Evolutionary conservation across 2,113 vertebrate species (phyloP), one percentile per base, ranked within the genome.

Genomic region (Smithornis capensis): DNA sequence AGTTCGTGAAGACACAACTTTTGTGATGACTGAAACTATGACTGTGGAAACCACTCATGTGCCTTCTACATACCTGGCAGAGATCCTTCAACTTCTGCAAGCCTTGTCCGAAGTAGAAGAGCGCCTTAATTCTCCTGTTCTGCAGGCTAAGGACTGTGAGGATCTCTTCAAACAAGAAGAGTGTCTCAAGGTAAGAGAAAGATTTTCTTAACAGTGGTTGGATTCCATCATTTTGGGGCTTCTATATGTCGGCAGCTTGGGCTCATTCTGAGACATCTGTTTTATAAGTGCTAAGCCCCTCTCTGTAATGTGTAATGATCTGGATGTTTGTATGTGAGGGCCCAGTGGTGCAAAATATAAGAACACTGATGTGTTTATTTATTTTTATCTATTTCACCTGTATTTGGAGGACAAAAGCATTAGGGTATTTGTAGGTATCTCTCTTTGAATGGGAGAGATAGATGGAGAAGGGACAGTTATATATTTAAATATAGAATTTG

Each of bases 101-200:
- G 98, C 97, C 28, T 98, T 99, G 93, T 98, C 98, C 24, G 98
- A 99, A 97, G 98, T 98, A 35, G 98, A 99, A 96, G 98, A 98
- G 87, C 97, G 98, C 93, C 98, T 99, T 96, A 99, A 98, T 97
- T 98, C 99, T 91, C 98, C 99, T 24, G 98, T 98, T 84, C 98
- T 99, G 95, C 98, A 98, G 98, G 98, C 98, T 47, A 98, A 98
- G 63, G 98, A 98, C 40, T 99, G 92, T 96, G 98, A 99, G 92
- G 98, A 99, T 94, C 98, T 99, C 92, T 98, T 98, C 84, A 99
- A 98, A 95, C 99, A 99, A 92, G 99, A 99, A 77, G 98, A 98
- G 47, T 99, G 98, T 97, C 98, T 99, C 83, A 98, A 99, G 99
- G 99, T 99, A 98, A 98, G 98, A 29, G 59, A 83, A 86, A 18